phyloP scores from a whole-genome alignment of 92 coral and sea anemone genomes.

The Heliopora coerulea region DNA sequence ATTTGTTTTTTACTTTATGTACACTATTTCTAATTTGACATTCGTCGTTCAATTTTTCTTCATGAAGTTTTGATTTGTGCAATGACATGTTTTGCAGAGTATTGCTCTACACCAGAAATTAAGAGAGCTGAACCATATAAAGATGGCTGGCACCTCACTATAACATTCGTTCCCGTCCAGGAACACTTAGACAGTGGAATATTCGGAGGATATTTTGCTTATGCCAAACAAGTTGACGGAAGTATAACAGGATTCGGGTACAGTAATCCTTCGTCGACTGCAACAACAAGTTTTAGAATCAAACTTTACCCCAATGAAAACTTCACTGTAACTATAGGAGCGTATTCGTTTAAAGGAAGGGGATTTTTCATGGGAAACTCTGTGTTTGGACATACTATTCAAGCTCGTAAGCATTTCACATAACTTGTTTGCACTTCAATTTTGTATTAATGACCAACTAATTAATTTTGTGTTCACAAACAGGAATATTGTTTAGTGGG shows the following conservation, averaged over 20 bases:
- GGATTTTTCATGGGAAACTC: neutral
- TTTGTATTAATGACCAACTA: no score
- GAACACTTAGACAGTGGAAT: no score
- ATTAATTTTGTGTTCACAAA: no score
- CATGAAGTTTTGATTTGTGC: neutral
- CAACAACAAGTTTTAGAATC: neutral
- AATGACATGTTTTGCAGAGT: neutral
- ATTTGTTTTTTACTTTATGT: no score
- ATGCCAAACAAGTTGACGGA: neutral
- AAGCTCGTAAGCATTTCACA: slow-evolving; percentile 10
- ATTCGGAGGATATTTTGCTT: neutral
- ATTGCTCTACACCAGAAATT: no score
- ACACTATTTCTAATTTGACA: no score
- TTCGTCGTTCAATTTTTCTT: no score
- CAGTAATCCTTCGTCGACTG: neutral
- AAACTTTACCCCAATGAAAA: neutral
- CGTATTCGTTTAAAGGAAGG: neutral
- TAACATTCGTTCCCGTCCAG: no score
- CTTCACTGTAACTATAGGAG: neutral
- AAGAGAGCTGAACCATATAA: no score
- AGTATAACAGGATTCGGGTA: neutral
- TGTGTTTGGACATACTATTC: neutral
- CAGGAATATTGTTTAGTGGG: no score
- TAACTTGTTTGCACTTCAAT: no score
- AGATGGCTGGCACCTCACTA: no score